Base-by-base conservation (phyloP, 2,797 vertebrate genomes). In the Pelodytes ibericus region DNA sequence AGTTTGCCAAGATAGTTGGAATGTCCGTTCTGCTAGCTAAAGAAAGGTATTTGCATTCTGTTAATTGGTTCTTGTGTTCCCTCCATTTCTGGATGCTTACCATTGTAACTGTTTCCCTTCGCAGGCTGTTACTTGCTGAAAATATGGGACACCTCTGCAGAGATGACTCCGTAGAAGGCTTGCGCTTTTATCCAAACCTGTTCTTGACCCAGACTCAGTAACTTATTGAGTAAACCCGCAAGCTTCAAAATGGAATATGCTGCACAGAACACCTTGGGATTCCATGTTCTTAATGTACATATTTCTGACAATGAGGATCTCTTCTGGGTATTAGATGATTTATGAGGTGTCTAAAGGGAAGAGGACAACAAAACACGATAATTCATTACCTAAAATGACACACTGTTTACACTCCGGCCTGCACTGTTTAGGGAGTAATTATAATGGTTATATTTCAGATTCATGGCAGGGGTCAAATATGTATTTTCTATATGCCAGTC, bases 11-110 rank as follows among this genome's bases (percentile, higher is more conserved):
- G 84, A 92, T 98, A 15, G 85, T 99, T 74, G 96, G 98, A 77
- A 95, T 99, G 84, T 99, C 98, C 72, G 97, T 99, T 85, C 95
- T 99, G 61, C 90, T 99, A 71, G 95, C 97, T 63, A 99, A 98
- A 91, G 98, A 99, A 81, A 93, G 98, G 97, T 97, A 83, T 78
- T 60, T 1, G 1, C 58, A 0, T 0, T 31, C 67, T 22, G 71
- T 5, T 44, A 0, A 15, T 66, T 80, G 65, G 27, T 22, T 44
- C 6, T 71, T 25, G 25, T 33, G 16, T 11, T 70, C 2, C 3
- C 27, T 18, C 27, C 27, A 18, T 31, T 22, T 60, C 18, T 30
- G 1, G 16, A 22, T n/a, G 2, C 15, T 15, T 27, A 59, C 84
- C 36, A n/a, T 51, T 49, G 27, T 13, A 20, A 10, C 1, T 53